Conservation (phyloP, 2,797 vertebrate genomes). For the Melanotaenia pygmaea region DNA sequence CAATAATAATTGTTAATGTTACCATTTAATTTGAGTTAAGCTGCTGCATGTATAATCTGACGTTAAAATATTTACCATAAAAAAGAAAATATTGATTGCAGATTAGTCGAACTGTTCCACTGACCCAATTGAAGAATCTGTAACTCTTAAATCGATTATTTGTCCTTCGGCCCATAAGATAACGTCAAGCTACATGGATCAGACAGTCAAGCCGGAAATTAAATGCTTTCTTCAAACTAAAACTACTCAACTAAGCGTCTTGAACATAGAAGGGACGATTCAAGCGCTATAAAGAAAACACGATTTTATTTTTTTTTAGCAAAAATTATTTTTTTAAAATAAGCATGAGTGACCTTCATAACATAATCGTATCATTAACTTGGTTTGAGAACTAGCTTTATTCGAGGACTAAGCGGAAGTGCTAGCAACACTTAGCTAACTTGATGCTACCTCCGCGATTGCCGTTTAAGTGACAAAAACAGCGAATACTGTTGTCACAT, state of each 20-base stretch:
- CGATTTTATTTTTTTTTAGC: no score
- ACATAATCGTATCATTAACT: no score
- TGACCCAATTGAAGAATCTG: constrained; percentile 52
- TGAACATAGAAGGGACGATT: neutral
- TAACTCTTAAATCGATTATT: constrained; percentile 40
- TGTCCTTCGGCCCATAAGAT: constrained; percentile 12
- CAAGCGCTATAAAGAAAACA: no score
- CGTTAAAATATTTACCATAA: no score
- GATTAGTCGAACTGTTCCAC: constrained; percentile 58
- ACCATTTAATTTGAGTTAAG: no score
- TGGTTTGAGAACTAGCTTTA: neutral
- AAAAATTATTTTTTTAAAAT: neutral
- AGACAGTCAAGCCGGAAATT: constrained; percentile 4
- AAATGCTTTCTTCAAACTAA: constrained; percentile 23
- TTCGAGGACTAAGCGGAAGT: constrained; percentile 27
- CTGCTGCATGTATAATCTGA: no score
- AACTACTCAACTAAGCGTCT: rapidly evolving
- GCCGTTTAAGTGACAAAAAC: constrained; percentile 20
- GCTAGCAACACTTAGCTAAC: rapidly evolving
- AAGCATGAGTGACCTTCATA: no score
- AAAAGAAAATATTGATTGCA: constrained; percentile 3
- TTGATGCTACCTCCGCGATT: neutral
- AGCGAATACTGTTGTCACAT: neutral
- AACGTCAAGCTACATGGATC: rapidly evolving
- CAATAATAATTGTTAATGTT: no score